These are phyloP conservation scores for Sminthopsis crassicaudata DNA, from an alignment of 2,113 vertebrate species.

Conservation along the genomic window DNA sequence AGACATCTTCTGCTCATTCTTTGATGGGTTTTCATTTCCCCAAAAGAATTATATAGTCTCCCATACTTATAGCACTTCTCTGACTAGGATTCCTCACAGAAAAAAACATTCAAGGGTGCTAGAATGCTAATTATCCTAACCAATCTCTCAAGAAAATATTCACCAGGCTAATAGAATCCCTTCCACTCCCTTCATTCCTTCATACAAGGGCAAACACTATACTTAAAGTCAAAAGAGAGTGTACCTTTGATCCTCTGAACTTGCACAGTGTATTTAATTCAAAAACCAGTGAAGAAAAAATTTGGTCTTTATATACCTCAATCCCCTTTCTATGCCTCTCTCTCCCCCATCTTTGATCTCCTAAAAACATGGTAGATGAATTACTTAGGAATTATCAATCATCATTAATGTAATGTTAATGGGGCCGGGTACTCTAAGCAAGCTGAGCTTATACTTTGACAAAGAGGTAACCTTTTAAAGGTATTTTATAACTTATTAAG, in stretches of 20 bases:
- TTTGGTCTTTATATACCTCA: background rate
- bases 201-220: background rate
- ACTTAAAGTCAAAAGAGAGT: background rate
- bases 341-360: background rate
- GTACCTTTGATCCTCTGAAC: background rate
- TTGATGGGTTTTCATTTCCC: background rate
- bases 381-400: background rate
- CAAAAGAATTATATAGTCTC: background rate
- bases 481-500: background rate
- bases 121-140: background rate
- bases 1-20: background rate
- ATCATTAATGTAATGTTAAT: background rate
- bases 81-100: background rate
- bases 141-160: background rate
- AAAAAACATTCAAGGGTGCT: background rate
- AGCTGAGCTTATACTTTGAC: background rate
- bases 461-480: background rate
- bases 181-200: background rate
- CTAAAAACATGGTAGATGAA: background rate
- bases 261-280: background rate
- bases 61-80: background rate
- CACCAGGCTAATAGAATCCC: background rate
- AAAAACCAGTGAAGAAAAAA: background rate
- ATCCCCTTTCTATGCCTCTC: background rate
- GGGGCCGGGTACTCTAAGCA: too few species aligned